These are phyloP conservation scores for Sceloporus undulatus DNA, from an alignment of 2,113 vertebrate genomes.

Conservation along the genomic window DNA sequence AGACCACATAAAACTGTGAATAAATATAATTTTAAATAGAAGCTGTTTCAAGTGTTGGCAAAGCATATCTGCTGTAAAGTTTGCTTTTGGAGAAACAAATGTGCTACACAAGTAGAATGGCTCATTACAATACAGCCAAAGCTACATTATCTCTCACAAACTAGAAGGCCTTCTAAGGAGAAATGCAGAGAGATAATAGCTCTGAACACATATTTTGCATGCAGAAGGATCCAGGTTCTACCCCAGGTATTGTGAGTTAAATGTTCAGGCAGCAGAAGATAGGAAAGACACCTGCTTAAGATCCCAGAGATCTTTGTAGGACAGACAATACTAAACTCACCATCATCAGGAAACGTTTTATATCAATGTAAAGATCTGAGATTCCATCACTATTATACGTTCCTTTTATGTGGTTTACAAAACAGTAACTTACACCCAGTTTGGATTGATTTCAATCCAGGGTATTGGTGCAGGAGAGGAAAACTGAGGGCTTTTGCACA, in stretches of 20 bases:
- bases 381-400: too few relatives aligned
- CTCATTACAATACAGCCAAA: background rate
- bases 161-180: background rate
- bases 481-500: too few relatives aligned
- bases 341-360: too few relatives aligned
- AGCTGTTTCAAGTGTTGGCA: background rate
- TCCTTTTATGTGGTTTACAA: too few relatives aligned
- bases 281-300: too few relatives aligned
- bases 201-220: background rate
- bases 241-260: background rate
- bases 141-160: too few relatives aligned
- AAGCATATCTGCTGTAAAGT: background rate
- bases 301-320: too few relatives aligned
- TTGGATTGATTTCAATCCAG: too few relatives aligned
- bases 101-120: background rate
- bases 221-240: background rate
- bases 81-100: background rate
- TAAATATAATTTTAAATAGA: background rate
- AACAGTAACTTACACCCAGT: too few relatives aligned
- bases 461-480: too few relatives aligned
- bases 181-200: background rate
- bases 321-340: too few relatives aligned
- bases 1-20: slow-evolving; percentile 21
- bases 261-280: background rate
- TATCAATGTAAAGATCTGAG: too few relatives aligned